These are phyloP conservation scores for Sander vitreus DNA, from an alignment of 2,113 vertebrate species.

Conservation along the genomic window DNA sequence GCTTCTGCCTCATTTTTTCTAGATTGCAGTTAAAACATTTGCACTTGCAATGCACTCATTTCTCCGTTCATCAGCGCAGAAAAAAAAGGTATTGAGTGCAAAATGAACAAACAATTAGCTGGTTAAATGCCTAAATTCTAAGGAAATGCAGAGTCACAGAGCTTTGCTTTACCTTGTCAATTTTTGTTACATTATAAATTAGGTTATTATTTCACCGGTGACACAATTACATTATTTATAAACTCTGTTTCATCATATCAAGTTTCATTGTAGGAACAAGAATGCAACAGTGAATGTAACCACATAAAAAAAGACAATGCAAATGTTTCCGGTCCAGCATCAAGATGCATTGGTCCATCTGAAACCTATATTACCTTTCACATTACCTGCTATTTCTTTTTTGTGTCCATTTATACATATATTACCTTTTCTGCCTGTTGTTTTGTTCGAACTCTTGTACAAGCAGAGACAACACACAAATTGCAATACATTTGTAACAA, in stretches of 20 bases:
- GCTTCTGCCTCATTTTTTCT: slow-evolving; percentile 54
- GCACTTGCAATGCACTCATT: slow-evolving; percentile 25
- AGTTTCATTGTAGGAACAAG: background rate
- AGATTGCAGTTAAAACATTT: slow-evolving; percentile 50
- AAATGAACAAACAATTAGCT: slow-evolving; percentile 34
- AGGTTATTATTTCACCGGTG: slow-evolving; percentile 2
- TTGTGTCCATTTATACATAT: too few relatives aligned
- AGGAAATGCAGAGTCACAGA: background rate
- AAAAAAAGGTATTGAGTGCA: slow-evolving; percentile 11
- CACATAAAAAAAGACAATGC: background rate
- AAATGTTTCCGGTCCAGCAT: background rate
- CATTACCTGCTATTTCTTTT: background rate
- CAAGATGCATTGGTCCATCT: background rate
- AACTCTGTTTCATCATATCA: background rate
- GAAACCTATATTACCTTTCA: background rate
- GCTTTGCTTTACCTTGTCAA: background rate
- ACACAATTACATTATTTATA: background rate
- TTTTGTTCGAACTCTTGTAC: background rate
- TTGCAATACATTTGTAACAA: background rate
- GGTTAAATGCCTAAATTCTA: slow-evolving; percentile 1
- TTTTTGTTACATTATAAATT: background rate
- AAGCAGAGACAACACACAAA: background rate
- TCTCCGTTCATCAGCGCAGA: slow-evolving; percentile 6
- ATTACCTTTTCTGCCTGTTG: too few relatives aligned
- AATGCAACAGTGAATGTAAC: background rate